These are phyloP conservation scores for Trichechus manatus DNA, from an alignment of 2,113 vertebrate genomes.

Conservation along the genomic window DNA sequence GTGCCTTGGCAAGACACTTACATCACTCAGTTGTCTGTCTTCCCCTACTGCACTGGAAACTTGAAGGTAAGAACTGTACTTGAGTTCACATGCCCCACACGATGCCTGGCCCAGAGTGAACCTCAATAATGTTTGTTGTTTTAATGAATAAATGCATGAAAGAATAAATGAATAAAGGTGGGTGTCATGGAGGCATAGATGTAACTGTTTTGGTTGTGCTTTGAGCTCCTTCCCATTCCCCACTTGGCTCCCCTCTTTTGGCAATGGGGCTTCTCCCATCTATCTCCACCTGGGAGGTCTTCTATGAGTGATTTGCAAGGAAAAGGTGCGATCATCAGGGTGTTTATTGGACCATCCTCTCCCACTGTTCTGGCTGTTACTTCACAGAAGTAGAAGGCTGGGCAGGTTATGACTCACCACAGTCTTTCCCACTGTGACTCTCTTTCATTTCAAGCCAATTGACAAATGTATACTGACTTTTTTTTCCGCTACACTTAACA, in stretches of 20 bases:
- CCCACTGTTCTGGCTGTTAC: slow-evolving; percentile 63
- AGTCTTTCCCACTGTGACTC: slow-evolving; percentile 52
- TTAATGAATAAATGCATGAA: not conserved
- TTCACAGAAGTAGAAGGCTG: slow-evolving; percentile 60
- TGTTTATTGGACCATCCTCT: slow-evolving; percentile 60
- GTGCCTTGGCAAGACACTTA: slow-evolving; percentile 22
- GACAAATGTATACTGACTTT: slow-evolving; percentile 73
- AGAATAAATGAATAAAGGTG: not conserved
- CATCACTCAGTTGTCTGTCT: not conserved
- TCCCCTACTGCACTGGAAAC: not conserved
- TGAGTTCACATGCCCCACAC: slow-evolving; percentile 18
- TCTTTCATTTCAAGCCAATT: slow-evolving; percentile 76
- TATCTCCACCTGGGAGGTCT: slow-evolving; percentile 45
- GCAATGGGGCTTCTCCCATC: not conserved
- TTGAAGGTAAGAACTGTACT: not conserved
- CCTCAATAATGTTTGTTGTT: not conserved
- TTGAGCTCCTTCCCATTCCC: not conserved
- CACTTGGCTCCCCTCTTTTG: not conserved
- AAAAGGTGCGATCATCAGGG: slow-evolving; percentile 15
- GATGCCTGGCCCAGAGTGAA: not conserved
- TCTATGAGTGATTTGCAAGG: slow-evolving; percentile 65
- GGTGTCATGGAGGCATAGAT: not conserved
- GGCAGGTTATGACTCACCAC: slow-evolving; percentile 69
- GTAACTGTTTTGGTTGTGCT: not conserved
- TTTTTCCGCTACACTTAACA: slow-evolving; percentile 49